Evolutionary conservation across 2,113 vertebrate species (phyloP), one percentile per base, ranked within the genome.

Genomic region (Acanthochromis polyacanthus): DNA sequence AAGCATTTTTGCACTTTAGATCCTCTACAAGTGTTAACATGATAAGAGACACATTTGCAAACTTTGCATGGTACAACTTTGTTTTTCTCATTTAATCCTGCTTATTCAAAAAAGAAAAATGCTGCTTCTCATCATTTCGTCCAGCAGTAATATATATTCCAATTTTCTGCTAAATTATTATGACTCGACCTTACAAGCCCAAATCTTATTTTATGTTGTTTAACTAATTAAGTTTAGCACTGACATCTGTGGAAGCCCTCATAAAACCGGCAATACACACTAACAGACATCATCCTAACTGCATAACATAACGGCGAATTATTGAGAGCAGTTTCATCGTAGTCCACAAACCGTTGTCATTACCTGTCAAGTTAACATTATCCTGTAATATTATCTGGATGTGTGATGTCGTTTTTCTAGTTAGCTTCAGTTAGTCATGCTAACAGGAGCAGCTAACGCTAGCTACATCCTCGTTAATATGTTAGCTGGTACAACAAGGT

Each of bases 401-500:
- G 43, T 30, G 25, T 12, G 61, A 17, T 52, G 36, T 11, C 46
- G 15, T 57, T 72, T 64, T 50, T 1, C n/a, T 7, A 15, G 1
- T 23, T 71, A 38, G 50, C 55, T 36, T 22, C 5, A 14, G 25
- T 58, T 82, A 58, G 58, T 53, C 62, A 8, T 14, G 72, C 79
- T 77, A 83, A 58, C 45, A 4, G 10, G 19, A 48, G 59, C 36
- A 10, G 78, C 82, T 75, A 63, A 36, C 38, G 66, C 4, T 61
- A 70, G 65, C 50, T n/a, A 50, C 1, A 23, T 30, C 23, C 48
- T 19, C 32, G 6, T 52, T n/a, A 59, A 36, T 40, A 56, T 10
- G 60, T 59, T 58, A 86, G 53, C 61, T 12, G 14, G 17, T 48
- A 6, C 5, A 83, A 72, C 71, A 86, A 86, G 63, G 67, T 75